phyloP scores from a whole-genome alignment of 2,797 vertebrate genomes.

The Nasua narica region DNA sequence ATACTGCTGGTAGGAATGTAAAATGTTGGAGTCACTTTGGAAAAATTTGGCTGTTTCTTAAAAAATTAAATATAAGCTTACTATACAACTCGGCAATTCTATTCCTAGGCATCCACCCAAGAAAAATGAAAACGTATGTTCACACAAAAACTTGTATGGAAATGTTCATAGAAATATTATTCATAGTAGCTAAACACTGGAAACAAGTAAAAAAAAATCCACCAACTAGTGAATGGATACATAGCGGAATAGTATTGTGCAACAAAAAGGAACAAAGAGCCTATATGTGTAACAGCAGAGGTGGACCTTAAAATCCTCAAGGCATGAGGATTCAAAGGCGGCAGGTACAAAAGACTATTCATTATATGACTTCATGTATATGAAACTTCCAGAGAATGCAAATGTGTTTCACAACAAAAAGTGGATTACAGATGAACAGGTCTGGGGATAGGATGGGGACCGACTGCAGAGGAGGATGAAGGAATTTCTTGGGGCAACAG shows the following conservation, averaged over 20 bases:
- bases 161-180: background rate
- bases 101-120: background rate
- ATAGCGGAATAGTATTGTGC: background rate
- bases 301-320: background rate
- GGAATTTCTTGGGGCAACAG: background rate
- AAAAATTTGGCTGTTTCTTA: background rate
- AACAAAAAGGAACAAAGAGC: background rate
- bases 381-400: background rate
- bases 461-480: background rate
- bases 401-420: background rate
- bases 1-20: background rate
- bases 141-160: background rate
- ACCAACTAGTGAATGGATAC: background rate
- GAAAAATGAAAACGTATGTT: background rate
- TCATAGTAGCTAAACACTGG: background rate
- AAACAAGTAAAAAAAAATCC: background rate
- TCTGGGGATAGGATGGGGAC: background rate
- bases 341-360: background rate
- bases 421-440: background rate
- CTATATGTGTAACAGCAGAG: background rate
- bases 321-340: background rate
- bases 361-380: background rate
- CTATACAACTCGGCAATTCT: background rate
- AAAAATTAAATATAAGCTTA: conserved; percentile 19
- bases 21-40: background rate